Conservation (phyloP, 2,113 vertebrate genomes). For the Cebidichthys violaceus region DNA sequence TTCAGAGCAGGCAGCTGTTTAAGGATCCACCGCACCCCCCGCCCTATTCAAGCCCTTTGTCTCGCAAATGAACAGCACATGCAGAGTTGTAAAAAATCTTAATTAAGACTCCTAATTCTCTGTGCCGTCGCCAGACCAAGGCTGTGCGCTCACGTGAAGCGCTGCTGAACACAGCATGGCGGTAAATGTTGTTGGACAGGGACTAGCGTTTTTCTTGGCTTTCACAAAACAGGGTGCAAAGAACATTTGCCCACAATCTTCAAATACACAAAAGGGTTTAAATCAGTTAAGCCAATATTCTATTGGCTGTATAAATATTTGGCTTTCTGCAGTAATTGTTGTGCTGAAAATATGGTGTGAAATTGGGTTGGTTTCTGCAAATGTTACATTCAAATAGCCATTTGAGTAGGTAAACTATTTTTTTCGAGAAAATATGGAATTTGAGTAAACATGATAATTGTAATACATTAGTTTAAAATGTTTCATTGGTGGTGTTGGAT, state of each 20-base stretch:
- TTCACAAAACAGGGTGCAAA: neutral
- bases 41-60: slow-evolving; percentile 65
- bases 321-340: neutral
- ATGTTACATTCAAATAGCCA: neutral
- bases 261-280: neutral
- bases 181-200: slow-evolving; percentile 25
- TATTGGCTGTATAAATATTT: neutral
- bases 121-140: slow-evolving; percentile 73
- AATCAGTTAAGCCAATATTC: neutral
- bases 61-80: slow-evolving; percentile 75
- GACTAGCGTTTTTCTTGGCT: slow-evolving; percentile 15
- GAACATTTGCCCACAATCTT: neutral
- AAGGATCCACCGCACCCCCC: slow-evolving; percentile 63
- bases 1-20: slow-evolving; percentile 78
- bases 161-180: slow-evolving; percentile 47
- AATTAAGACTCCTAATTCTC: slow-evolving; percentile 84
- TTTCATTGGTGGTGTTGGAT: neutral
- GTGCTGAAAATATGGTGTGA: neutral
- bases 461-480: neutral
- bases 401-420: neutral
- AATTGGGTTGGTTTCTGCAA: neutral
- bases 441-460: neutral
- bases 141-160: slow-evolving; percentile 82
- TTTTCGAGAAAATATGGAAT: neutral
- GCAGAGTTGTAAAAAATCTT: slow-evolving; percentile 80